Base-by-base conservation (phyloP, 2,113 vertebrate genomes). In the Chaetops frenatus region DNA sequence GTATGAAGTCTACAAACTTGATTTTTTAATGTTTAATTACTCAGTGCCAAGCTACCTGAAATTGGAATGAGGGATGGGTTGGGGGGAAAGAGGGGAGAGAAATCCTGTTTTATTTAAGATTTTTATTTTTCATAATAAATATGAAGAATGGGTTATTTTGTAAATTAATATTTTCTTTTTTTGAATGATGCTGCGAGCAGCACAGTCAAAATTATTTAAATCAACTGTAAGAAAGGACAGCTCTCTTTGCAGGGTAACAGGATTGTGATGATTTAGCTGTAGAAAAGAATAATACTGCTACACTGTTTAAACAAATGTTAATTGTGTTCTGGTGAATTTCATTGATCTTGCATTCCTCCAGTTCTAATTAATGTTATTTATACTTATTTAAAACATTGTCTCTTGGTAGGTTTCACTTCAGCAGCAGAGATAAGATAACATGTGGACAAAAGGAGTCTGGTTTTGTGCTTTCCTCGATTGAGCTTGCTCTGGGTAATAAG, bases 1-100 rank as follows among this genome's bases (percentile, higher is more conserved):
- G 24, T 99, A 99, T 90, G 98, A 99, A 96, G 99, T 99, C 95
- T 99, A 99, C 98, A 99, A 99, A 98, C 97, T 99, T 96, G 99
- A 99, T 97, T 99, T 99, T 98, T 98, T 99, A 96, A 99, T 99
- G 99, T 99, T 99, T 97, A 99, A 99, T 98, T 99, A 99, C 97
- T 98, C 99, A 97, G 98, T 98, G 96, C 99, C 99, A 94, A 98
- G 98, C 98, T 99, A 99, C 98, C 98, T 99, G 97, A 99, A 99
- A 97, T 84, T 99, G 98, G 98, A 99, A 93, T 99, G 96, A 98
- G 93, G 96, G 94, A 83, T n/a, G 91, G 92, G 93, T 92, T 94
- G 44, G 86, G 50, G 70, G 72, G 87, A 72, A 83, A 72, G 94
- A 94, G 93, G 95, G 95, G 95, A 96, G 93, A 96, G 93, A 96